Evolutionary conservation across 1,140 invertebrate genomes (phyloP).

Genomic region (Heliothis virescens): DNA sequence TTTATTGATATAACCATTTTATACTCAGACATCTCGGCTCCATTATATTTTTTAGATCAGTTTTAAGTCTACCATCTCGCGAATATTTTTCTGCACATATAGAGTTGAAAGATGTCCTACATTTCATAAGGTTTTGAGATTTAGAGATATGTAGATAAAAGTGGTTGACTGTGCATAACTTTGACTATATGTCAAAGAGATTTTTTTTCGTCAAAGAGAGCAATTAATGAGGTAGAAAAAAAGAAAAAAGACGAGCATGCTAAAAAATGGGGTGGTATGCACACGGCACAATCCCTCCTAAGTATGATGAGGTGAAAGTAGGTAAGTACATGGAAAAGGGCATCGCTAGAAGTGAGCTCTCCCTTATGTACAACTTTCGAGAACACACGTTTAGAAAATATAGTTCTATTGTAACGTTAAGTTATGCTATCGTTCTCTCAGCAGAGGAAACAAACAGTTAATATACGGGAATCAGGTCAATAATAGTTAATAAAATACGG

Average conservation of each 20-base stretch:
- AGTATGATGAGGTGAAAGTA: constrained; percentile 29
- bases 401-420: no score
- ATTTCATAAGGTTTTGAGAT: no score
- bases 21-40: not conserved
- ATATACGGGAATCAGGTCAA: constrained; percentile 35
- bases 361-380: constrained; percentile 7
- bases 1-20: constrained; percentile 22
- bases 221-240: not conserved
- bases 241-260: not conserved
- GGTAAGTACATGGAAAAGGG: constrained; percentile 13
- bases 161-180: not conserved
- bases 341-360: constrained; percentile 21
- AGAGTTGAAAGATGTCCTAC: no score
- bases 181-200: not conserved
- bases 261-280: constrained; percentile 10
- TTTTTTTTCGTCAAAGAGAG: not conserved
- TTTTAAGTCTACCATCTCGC: not conserved
- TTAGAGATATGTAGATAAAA: no score
- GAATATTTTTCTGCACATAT: not conserved
- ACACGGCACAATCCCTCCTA: constrained; percentile 1
- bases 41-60: constrained; percentile 8
- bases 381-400: not conserved
- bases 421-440: no score
- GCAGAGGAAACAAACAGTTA: constrained; percentile 20
- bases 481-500: constrained; percentile 26